These are phyloP conservation scores for Sander vitreus DNA, from an alignment of 2,113 vertebrate genomes.

Conservation along the genomic window DNA sequence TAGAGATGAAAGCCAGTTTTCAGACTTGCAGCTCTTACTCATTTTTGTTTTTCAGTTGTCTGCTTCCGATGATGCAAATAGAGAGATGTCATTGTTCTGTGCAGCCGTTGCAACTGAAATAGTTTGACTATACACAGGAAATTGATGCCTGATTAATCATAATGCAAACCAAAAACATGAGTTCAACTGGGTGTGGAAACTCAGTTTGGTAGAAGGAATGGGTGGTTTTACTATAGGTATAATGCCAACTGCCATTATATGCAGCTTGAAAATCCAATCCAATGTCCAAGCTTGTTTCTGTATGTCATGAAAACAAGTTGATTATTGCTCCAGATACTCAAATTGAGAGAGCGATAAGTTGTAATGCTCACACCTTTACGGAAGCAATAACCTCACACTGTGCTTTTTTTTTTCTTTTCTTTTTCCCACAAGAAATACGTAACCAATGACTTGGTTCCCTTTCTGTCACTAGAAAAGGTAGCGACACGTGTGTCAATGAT, in stretches of 20 bases:
- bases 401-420: conserved; percentile 4
- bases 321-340: not conserved
- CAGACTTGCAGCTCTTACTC: not conserved
- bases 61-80: conserved; percentile 25
- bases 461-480: conserved; percentile 23
- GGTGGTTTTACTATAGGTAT: not conserved
- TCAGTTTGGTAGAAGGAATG: not conserved
- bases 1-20: not conserved
- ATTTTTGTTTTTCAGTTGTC: not conserved
- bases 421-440: conserved; percentile 9
- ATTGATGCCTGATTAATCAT: conserved; percentile 47
- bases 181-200: conserved; percentile 22
- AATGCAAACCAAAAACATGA: conserved; percentile 23
- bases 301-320: not conserved
- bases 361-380: not conserved
- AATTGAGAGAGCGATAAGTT: not conserved
- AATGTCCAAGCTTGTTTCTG: not conserved
- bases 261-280: not conserved
- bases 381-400: not conserved
- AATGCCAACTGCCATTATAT: not conserved
- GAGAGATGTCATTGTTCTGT: conserved; percentile 12
- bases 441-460: conserved; percentile 17
- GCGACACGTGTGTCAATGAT: conserved; percentile 54
- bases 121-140: conserved; percentile 47
- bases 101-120: conserved; percentile 33